Conservation (phyloP, 2,888 invertebrate species). For the Brenthis hecate region DNA sequence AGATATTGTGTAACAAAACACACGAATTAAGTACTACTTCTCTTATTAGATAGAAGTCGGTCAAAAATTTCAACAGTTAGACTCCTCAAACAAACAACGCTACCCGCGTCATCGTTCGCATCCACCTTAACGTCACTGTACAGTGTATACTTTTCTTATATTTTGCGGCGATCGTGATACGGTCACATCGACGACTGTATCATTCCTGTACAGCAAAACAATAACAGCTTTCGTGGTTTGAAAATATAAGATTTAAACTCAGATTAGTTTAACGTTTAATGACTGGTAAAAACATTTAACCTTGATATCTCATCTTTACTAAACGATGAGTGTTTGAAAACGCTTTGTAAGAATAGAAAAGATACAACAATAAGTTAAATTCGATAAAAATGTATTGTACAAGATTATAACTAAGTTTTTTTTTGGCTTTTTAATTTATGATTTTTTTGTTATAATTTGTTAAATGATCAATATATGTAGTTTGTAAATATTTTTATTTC, state of each 20-base stretch:
- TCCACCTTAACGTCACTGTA: conserved; percentile 51
- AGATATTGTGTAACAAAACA: too few relatives aligned
- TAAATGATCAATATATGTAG: too few relatives aligned
- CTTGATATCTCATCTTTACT: conserved; percentile 13
- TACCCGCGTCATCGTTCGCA: conserved; percentile 51
- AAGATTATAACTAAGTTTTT: neutral
- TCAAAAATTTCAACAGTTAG: conserved; percentile 39
- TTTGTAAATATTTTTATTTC: too few relatives aligned
- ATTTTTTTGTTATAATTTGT: neutral
- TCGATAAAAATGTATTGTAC: neutral
- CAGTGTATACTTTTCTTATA: conserved; percentile 55
- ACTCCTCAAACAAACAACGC: conserved; percentile 58
- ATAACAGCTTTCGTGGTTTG: conserved; percentile 37
- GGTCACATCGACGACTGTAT: conserved; percentile 59
- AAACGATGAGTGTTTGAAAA: conserved; percentile 3
- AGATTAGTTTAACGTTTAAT: conserved; percentile 1
- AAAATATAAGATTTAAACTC: conserved; percentile 31
- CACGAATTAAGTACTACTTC: too few relatives aligned
- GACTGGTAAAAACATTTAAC: conserved; percentile 31
- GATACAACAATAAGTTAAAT: neutral
- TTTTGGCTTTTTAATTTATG: neutral
- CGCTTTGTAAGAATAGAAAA: neutral
- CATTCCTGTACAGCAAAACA: conserved; percentile 57
- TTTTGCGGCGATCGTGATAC: conserved; percentile 61
- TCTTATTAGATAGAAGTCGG: too few relatives aligned